Evolutionary conservation across 2,888 invertebrate species (phyloP), one percentile per base, ranked within the genome.

Genomic region (Aleiodes leptofemur): DNA sequence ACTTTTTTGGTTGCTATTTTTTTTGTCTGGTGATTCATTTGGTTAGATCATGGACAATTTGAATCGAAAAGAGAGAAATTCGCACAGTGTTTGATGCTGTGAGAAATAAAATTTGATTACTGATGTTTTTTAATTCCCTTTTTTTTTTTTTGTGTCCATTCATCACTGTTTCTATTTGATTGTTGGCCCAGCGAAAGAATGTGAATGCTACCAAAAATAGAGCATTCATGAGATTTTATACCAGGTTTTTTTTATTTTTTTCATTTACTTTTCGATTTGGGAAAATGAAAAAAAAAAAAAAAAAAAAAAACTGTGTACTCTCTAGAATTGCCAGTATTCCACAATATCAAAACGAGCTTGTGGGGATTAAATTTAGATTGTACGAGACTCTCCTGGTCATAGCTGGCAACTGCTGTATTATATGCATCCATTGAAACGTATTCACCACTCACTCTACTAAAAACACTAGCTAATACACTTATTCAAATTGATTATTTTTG

Each of bases 331-430:
- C 51, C 34, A 68, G 51, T 59, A 61, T 51, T 74, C 69, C 69
- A 74, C 74, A 74, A 74, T 59, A 74, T 74, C 50, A 50, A 34
- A 23, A 74, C 69, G 74, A 51, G 23, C 64, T 48, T 11, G 29
- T n/a, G 50, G 69, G 23, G 38, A 73, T 74, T 74, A 74, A 74
- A 74, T 61, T 74, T 74, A 74, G 74, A 57, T 51, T 59, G 51
- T 69, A 69, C 48, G 57, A 43, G 64, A 43, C 43, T 70, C 23
- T 69, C 69, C 69, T 69, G 57, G 74, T 53, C 31, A 31, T 38
- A 9, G 50, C 7, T 31, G 69, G 51, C 69, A 50, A 53, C 51
- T 34, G 50, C 50, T 14, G 56, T 59, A 57, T 69, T 59, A 61
- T 73, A 73, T 73, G 55, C 68, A 57, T 73, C 56, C 68, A 73